Conservation (phyloP, 2,888 invertebrate genomes). For the Leptodirus hochenwartii region DNA sequence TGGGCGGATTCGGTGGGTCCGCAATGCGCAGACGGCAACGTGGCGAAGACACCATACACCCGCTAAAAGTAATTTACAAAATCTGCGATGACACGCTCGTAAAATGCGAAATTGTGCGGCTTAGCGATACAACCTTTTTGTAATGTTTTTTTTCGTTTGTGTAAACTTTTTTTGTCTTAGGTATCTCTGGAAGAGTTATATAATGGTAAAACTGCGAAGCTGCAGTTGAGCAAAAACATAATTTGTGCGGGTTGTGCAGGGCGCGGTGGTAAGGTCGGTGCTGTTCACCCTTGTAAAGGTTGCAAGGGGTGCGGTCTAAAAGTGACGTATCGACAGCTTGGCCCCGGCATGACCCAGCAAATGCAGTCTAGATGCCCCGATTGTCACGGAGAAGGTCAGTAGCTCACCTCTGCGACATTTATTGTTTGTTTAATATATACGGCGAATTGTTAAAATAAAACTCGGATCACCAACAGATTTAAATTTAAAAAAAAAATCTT, state of each 20-base stretch:
- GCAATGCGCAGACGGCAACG: slow-evolving; percentile 32
- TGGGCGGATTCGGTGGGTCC: slow-evolving; percentile 27
- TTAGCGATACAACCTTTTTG: too few species aligned
- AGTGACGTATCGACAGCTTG: slow-evolving; percentile 53
- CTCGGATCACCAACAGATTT: too few species aligned
- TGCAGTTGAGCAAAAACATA: slow-evolving; percentile 67
- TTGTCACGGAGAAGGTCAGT: slow-evolving; percentile 50
- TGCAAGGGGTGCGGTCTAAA: slow-evolving; percentile 68
- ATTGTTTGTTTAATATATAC: too few species aligned
- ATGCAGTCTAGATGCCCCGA: slow-evolving; percentile 39
- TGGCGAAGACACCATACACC: slow-evolving; percentile 72
- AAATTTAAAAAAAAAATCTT: too few species aligned
- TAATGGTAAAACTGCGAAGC: slow-evolving; percentile 68
- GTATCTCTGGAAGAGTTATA: slow-evolving; percentile 84
- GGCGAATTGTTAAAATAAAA: too few species aligned
- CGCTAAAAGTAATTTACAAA: slow-evolving; percentile 66
- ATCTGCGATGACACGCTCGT: too few species aligned
- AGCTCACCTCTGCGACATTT: too few species aligned
- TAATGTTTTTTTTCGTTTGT: too few species aligned
- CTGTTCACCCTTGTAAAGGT: slow-evolving; percentile 44
- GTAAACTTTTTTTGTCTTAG: too few species aligned
- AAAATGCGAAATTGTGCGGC: too few species aligned
- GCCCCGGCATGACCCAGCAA: slow-evolving; percentile 38
- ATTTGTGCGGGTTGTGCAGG: slow-evolving; percentile 64
- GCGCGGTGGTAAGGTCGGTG: slow-evolving; percentile 53